These are phyloP conservation scores for Exephanes ischioxanthus DNA, from an alignment of 2,888 invertebrate genomes.

Conservation along the genomic window DNA sequence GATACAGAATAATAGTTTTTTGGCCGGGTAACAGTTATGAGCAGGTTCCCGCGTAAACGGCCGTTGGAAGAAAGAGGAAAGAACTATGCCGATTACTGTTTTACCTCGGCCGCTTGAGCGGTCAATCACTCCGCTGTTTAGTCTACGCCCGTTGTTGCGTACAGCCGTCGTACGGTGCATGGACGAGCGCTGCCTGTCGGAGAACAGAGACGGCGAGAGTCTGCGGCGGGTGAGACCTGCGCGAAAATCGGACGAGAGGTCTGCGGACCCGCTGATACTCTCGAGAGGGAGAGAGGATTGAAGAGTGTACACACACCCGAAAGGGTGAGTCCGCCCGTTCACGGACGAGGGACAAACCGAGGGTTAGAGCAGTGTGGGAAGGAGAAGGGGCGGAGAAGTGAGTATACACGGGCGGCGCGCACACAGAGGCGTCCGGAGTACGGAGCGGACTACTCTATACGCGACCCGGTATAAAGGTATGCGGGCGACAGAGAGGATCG, in stretches of 20 bases:
- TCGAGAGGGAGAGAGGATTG: constrained; percentile 63
- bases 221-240: constrained; percentile 67
- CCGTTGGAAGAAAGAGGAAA: not conserved
- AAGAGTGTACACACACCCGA: constrained; percentile 56
- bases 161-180: constrained; percentile 35
- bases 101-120: not conserved
- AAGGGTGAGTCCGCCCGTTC: constrained; percentile 33
- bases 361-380: not conserved
- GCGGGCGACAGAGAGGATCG: constrained; percentile 82
- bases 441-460: constrained; percentile 34
- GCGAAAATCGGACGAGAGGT: constrained; percentile 72
- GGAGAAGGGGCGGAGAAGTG: constrained; percentile 20
- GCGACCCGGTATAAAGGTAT: constrained; percentile 75
- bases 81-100: not conserved
- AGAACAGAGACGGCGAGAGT: constrained; percentile 64
- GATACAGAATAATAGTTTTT: constrained; percentile 2
- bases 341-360: constrained; percentile 9
- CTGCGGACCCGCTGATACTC: constrained; percentile 74
- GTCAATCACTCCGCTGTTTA: constrained; percentile 29
- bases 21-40: not conserved
- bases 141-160: constrained; percentile 12
- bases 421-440: constrained; percentile 60
- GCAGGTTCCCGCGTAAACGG: not conserved
- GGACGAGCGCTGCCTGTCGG: constrained; percentile 16
- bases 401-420: constrained; percentile 25